Percentiles rank a stretch among this genome's conserved stretches.
These are phyloP conservation scores for Thymelicus acteon DNA, from an alignment of 2,888 invertebrate species.

Conservation along the genomic window DNA sequence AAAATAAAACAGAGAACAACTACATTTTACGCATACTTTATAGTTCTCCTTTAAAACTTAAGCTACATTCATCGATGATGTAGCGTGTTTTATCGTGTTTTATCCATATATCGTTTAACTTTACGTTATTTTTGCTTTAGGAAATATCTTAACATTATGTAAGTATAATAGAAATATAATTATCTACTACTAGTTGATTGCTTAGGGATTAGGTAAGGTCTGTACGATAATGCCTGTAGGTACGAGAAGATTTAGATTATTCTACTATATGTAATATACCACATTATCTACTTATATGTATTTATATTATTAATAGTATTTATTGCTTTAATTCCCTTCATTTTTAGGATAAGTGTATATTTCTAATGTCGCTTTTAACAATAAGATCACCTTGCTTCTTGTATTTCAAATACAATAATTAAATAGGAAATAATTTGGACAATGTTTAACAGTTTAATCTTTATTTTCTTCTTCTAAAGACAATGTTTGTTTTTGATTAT, in stretches of 20 bases:
- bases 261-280: slow-evolving; percentile 1
- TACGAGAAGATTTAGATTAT: background rate
- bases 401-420: background rate
- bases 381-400: slow-evolving; percentile 3
- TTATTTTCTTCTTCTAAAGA: too few species aligned
- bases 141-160: background rate
- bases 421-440: background rate
- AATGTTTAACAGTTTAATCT: background rate
- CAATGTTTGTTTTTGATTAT: too few species aligned
- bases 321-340: slow-evolving; percentile 7
- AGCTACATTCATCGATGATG: background rate
- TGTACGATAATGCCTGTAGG: background rate
- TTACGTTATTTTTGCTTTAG: background rate
- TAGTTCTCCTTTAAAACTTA: too few species aligned
- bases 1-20: too few species aligned
- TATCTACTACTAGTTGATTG: background rate
- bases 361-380: slow-evolving; percentile 27
- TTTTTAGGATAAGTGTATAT: slow-evolving; percentile 18
- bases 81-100: background rate
- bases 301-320: slow-evolving; percentile 8
- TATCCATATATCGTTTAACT: too few species aligned
- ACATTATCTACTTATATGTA: slow-evolving; percentile 2
- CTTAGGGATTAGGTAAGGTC: background rate
- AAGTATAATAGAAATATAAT: background rate
- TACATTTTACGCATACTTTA: too few species aligned